These are phyloP conservation scores for Anoplolepis gracilipes DNA, from an alignment of 1,140 invertebrate genomes.

Conservation along the genomic window DNA sequence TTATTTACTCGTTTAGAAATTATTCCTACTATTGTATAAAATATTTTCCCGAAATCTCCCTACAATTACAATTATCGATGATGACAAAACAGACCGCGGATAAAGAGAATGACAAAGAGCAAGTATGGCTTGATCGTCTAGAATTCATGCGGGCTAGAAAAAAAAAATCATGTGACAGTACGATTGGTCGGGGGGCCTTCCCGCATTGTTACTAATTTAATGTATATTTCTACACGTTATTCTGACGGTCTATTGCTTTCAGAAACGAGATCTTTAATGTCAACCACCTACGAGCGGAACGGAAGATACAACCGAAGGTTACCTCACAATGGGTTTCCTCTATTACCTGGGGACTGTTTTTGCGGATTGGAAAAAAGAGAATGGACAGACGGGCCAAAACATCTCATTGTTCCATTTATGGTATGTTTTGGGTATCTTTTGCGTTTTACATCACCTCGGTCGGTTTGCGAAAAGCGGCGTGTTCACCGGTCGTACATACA, in stretches of 20 bases:
- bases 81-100: slow-evolving; percentile 55
- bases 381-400: slow-evolving; percentile 69
- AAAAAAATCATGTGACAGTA: slow-evolving; percentile 26
- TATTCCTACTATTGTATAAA: background rate
- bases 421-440: slow-evolving; percentile 76
- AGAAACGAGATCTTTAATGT: background rate
- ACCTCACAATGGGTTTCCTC: slow-evolving; percentile 29
- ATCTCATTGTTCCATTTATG: slow-evolving; percentile 79
- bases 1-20: background rate
- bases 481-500: background rate
- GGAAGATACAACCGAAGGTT: background rate
- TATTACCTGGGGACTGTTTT: slow-evolving; percentile 33
- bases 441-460: slow-evolving; percentile 70
- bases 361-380: background rate
- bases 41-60: background rate
- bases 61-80: background rate
- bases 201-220: slow-evolving; percentile 76
- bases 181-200: slow-evolving; percentile 62
- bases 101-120: background rate
- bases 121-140: background rate
- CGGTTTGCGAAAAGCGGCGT: slow-evolving; percentile 21
- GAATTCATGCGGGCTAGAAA: slow-evolving; percentile 71
- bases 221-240: slow-evolving; percentile 34
- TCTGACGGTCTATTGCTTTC: slow-evolving; percentile 63
- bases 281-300: slow-evolving; percentile 39